A percentile compares a stretch with the other conserved stretches of the same genome.
phyloP scores from a whole-genome alignment of 1,140 invertebrate genomes.

The Trichonephila clavata region DNA sequence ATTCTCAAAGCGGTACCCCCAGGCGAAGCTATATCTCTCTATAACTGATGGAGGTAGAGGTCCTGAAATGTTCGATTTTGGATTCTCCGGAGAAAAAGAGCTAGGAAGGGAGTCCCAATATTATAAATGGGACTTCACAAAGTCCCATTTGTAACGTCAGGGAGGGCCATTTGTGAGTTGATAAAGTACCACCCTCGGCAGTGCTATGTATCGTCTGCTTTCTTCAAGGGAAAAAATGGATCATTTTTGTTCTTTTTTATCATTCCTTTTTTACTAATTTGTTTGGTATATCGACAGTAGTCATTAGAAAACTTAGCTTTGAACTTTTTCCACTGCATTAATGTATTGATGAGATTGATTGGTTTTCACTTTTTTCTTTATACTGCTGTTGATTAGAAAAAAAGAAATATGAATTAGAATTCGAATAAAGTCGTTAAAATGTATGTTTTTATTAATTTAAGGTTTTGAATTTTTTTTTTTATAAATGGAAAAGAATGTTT shows the following conservation, averaged over 20 bases:
- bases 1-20: neutral
- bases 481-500: no score
- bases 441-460: neutral
- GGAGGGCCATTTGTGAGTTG: conserved; percentile 45
- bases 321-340: neutral
- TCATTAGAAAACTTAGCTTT: neutral
- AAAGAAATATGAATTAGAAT: neutral
- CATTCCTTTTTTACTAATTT: neutral
- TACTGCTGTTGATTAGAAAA: neutral
- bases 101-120: neutral
- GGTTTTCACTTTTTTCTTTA: neutral
- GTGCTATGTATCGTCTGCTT: conserved; percentile 43
- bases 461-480: neutral
- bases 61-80: conserved; percentile 15
- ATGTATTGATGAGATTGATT: conserved; percentile 12
- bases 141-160: conserved; percentile 55
- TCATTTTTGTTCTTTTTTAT: neutral
- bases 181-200: conserved; percentile 52
- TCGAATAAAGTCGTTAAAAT: neutral
- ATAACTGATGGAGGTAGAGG: conserved; percentile 30
- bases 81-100: conserved; percentile 21
- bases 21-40: neutral
- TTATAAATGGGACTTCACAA: conserved; percentile 55
- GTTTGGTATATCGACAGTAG: neutral
- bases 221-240: neutral